These are phyloP conservation scores for Drosophila greeni DNA, from an alignment of 2,888 invertebrate species.

Conservation along the genomic window DNA sequence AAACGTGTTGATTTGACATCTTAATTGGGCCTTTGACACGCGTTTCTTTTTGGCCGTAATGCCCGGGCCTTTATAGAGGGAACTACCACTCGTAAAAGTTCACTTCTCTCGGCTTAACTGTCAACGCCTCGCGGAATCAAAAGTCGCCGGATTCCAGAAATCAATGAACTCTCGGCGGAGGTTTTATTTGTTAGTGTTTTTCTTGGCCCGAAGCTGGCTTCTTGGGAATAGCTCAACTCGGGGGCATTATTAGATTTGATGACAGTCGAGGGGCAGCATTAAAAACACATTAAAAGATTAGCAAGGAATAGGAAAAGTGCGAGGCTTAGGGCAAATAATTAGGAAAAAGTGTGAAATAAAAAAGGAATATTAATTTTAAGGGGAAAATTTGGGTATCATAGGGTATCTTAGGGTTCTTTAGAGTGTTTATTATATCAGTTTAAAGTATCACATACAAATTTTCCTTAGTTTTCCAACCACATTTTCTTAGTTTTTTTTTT, in stretches of 20 bases:
- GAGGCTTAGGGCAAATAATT: slow-evolving; percentile 8
- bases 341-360: neutral
- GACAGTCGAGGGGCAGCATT: slow-evolving; percentile 22
- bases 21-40: slow-evolving; percentile 67
- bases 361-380: slow-evolving; percentile 4
- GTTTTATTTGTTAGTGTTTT: slow-evolving; percentile 30
- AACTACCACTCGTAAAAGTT: slow-evolving; percentile 35
- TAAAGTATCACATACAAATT: neutral
- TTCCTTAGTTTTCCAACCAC: neutral
- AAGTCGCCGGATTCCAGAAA: slow-evolving; percentile 51
- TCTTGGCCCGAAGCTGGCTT: slow-evolving; percentile 38
- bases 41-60: slow-evolving; percentile 26
- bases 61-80: slow-evolving; percentile 10
- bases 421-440: neutral
- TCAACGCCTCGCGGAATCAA: slow-evolving; percentile 41
- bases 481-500: slow-evolving; percentile 9
- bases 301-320: slow-evolving; percentile 11
- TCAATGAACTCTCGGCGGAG: slow-evolving; percentile 68
- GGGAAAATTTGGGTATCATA: neutral
- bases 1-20: slow-evolving; percentile 70
- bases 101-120: slow-evolving; percentile 12
- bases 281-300: slow-evolving; percentile 43
- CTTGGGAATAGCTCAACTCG: slow-evolving; percentile 32
- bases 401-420: neutral
- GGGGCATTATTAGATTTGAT: slow-evolving; percentile 61